These are phyloP conservation scores for Catharus minimus DNA, from an alignment of 2,113 vertebrate genomes.

Conservation along the genomic window DNA sequence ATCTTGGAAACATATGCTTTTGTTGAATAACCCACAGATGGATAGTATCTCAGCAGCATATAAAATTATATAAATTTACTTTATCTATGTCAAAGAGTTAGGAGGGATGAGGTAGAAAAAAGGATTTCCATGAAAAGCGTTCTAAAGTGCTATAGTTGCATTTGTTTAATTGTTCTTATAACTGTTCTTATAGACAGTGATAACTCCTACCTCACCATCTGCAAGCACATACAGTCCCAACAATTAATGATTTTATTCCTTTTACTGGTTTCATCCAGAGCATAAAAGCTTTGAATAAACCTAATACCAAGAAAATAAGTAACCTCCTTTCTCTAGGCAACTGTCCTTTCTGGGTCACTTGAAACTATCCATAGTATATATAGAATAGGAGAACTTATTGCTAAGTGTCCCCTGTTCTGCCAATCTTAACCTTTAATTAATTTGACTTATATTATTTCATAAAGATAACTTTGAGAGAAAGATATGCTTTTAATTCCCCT, in stretches of 20 bases:
- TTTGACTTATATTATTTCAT: background rate
- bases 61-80: background rate
- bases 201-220: background rate
- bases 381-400: background rate
- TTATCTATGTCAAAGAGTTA: background rate
- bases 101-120: background rate
- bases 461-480: background rate
- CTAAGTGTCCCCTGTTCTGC: background rate
- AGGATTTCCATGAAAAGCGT: background rate
- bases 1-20: background rate
- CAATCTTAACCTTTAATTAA: background rate
- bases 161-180: background rate
- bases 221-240: background rate
- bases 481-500: background rate
- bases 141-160: background rate
- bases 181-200: background rate
- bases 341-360: background rate
- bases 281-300: background rate
- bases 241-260: background rate
- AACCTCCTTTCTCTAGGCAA: background rate
- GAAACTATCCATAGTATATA: background rate
- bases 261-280: background rate
- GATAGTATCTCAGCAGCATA: background rate
- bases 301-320: background rate
- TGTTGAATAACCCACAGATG: background rate